Evolutionary conservation across 1,140 invertebrate genomes (phyloP), one percentile per base, ranked within the genome.

Genomic region (Galleria mellonella): DNA sequence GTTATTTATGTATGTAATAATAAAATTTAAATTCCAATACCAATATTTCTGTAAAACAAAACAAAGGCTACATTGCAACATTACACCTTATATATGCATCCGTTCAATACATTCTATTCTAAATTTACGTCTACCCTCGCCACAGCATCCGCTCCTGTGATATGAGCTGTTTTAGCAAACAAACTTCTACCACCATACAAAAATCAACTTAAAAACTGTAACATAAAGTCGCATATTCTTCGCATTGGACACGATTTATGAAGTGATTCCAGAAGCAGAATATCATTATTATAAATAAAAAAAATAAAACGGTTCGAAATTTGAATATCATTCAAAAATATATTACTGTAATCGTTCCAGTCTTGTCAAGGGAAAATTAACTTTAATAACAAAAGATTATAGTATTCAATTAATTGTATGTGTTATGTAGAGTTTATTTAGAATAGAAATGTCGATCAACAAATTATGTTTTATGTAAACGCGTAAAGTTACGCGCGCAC

Each of bases 251-350:
- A 12, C 4, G 9, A 61, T 62, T 61, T 61, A 61, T 51, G 51
- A 62, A 63, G 56, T 66, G 64, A 59, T 59, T 56, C 55, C 65
- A 66, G 65, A 63, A 68, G 68, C 65, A 57, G 58, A 23, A 23
- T 23, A 23, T 23, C 17, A 23, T 23, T 3, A 63, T 68, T 63
- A 63, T 43, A 46, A 59, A 23, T 23, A 23, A 55, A 64, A 68
- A 61, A 66, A 59, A 59, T 53, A 49, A 72, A 63, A 63, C n/a
- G 43, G 51, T 64, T 66, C 55, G 57, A 62, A 68, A 69, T 72
- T 72, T 66, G 69, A 72, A 72, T 72, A 72, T 72, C 65, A 69
- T 56, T 64, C 47, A 48, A 58, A 63, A 72, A 64, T 59, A 59
- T 59, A 57, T 69, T 66, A 51, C 55, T 48, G 55, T 67, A 58